Conservation (phyloP, 2,113 vertebrate species). For the Trichomycterus rosablanca region DNA sequence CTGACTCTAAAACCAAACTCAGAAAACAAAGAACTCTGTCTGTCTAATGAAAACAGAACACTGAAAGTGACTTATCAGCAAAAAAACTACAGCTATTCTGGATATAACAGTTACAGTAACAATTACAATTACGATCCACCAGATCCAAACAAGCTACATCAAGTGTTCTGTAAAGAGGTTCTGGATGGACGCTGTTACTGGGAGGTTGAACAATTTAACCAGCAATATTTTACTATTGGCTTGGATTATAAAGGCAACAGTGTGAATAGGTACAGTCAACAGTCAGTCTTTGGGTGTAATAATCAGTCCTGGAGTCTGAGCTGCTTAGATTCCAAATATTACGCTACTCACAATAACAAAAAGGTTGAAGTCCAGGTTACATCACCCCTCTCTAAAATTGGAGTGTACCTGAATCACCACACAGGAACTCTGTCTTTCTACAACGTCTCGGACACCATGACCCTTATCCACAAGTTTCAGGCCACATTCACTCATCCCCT, state of each 20-base stretch:
- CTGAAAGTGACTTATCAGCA: neutral
- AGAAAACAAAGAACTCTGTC: neutral
- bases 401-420: constrained; percentile 39
- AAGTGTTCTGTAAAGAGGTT: constrained; percentile 20
- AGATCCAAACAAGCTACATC: constrained; percentile 1
- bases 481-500: constrained; percentile 41
- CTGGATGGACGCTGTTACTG: constrained; percentile 23
- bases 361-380: neutral
- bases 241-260: constrained; percentile 15
- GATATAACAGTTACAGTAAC: too few relatives aligned
- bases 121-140: too few relatives aligned
- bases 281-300: neutral
- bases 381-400: constrained; percentile 11
- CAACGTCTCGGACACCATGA: constrained; percentile 42
- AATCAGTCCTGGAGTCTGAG: constrained; percentile 3
- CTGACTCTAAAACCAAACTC: constrained; percentile 28
- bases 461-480: constrained; percentile 36
- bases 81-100: too few relatives aligned
- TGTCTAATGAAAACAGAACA: constrained; percentile 21
- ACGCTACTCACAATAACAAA: constrained; percentile 6
- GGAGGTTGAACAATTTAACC: constrained; percentile 14
- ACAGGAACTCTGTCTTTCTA: constrained; percentile 47
- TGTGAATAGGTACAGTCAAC: neutral
- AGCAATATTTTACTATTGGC: neutral
- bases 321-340: neutral